Evolutionary conservation across 2,113 vertebrate species (phyloP).

Genomic region (Nibea coibor): DNA sequence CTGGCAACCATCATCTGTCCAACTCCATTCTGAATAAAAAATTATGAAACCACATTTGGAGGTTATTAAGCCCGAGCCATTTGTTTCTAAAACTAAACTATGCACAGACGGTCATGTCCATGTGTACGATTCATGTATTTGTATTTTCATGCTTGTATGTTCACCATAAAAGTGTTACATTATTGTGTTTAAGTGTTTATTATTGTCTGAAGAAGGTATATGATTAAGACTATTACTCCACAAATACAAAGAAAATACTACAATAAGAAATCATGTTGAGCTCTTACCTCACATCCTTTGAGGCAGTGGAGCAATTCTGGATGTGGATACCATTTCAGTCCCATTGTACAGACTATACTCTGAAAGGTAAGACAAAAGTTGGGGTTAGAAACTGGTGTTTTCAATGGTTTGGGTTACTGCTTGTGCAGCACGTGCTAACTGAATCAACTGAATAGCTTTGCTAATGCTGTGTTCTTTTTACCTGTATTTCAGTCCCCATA

Average conservation of each 20-base stretch:
- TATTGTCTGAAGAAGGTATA: background rate
- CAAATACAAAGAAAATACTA: conserved; percentile 4
- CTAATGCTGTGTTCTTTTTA: background rate
- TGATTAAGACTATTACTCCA: conserved; percentile 32
- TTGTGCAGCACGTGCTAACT: background rate
- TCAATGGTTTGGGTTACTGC: conserved; percentile 1
- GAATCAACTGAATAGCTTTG: background rate
- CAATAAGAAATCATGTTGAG: background rate
- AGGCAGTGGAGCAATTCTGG: conserved; percentile 94
- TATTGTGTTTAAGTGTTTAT: background rate
- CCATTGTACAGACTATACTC: conserved; percentile 94
- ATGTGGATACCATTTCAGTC: conserved; percentile 95
- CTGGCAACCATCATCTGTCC: background rate
- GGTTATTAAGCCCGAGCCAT: conserved; percentile 8
- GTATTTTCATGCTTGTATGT: background rate
- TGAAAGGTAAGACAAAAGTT: conserved; percentile 75
- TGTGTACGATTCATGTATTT: background rate
- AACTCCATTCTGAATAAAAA: conserved; percentile 8
- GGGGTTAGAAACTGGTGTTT: background rate
- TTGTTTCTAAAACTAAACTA: background rate
- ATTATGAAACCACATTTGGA: conserved; percentile 5
- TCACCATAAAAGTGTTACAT: background rate
- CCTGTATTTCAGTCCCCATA: conserved; percentile 14
- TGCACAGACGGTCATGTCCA: background rate
- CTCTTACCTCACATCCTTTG: conserved; percentile 96